Base-by-base conservation (phyloP, 2,113 vertebrate genomes). In the Bubo bubo region DNA sequence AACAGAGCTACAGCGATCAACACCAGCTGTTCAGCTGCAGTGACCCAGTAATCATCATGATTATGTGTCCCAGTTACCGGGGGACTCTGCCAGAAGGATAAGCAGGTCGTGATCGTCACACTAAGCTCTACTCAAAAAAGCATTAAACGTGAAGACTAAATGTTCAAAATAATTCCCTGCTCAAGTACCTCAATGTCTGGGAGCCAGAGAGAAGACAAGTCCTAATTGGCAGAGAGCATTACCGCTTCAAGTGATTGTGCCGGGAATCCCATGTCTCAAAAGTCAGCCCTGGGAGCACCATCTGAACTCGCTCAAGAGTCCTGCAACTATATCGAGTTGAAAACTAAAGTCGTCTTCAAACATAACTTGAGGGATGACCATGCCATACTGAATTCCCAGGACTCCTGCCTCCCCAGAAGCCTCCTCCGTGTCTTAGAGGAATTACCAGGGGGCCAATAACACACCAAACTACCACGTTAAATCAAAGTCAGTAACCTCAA, bases 31-130 rank as follows among this genome's bases (percentile, higher is more conserved):
- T 96, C 9, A 0, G 83, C 17, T 84, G 64, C 93, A 86, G 5
- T 93, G 83, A 96, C 90, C 90, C 93, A 94, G 92, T 94, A 97
- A 96, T 86, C 91, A 72, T 28, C 4, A 0, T 39, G 84, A 97
- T 94, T 84, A 68, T 15, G 35, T 95, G 94, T 92, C 93, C 97
- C 86, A 92, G 86, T 95, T 96, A 94, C 86, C n/a, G 30, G 43
- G 39, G 43, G 43, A 49, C 86, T 60, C 88, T 37, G 73, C 79
- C 75, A 32, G 56, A 84, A 58, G 83, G 95, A 97, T 96, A 91
- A 96, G 37, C 73, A 49, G 55, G 73, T 79, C 1, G 2, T 47
- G 80, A 93, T 96, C 35, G 0, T 74, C 89, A 94, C 83, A 13
- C 70, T 96, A 95, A 95, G 86, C 93, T 81, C 83, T 91, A 37